These are phyloP conservation scores for Balaeniceps rex DNA, from an alignment of 2,113 vertebrate species.

Conservation along the genomic window DNA sequence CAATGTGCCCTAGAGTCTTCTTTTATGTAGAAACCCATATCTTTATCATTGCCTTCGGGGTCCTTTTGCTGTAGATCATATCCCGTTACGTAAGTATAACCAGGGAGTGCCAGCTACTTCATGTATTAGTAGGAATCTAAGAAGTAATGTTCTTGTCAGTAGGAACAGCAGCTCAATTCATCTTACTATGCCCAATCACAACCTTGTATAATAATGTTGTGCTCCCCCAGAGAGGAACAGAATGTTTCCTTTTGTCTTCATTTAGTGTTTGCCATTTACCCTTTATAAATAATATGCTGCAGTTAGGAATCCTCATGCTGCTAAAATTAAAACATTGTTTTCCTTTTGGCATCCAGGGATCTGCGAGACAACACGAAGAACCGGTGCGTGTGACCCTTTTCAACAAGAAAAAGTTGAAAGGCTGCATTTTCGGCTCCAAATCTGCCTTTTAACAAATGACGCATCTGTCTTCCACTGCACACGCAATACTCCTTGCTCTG, in stretches of 20 bases:
- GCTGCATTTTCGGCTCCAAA: background rate
- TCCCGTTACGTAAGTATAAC: background rate
- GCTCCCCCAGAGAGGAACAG: slow-evolving; percentile 8
- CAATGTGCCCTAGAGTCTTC: background rate
- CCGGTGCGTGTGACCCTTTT: background rate
- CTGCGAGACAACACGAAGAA: background rate
- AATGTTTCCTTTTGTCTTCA: slow-evolving; percentile 41
- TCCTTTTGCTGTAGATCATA: background rate
- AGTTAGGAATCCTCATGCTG: background rate
- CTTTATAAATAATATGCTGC: slow-evolving; percentile 38
- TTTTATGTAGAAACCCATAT: background rate
- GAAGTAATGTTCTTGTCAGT: slow-evolving; percentile 62
- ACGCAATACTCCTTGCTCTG: background rate
- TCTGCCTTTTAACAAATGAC: slow-evolving; percentile 21
- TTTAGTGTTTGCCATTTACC: slow-evolving; percentile 34
- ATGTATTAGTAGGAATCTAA: slow-evolving; percentile 21
- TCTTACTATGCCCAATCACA: slow-evolving; percentile 50
- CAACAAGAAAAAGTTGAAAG: background rate
- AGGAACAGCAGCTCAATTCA: slow-evolving; percentile 42
- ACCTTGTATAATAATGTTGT: slow-evolving; percentile 52
- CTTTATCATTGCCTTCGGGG: background rate
- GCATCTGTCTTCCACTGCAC: slow-evolving; percentile 8
- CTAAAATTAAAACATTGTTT: slow-evolving; percentile 44
- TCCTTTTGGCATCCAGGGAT: background rate
- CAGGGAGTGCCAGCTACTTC: background rate